Conservation (phyloP, 2,113 vertebrate genomes). For the Tenebrosternarchus preto region DNA sequence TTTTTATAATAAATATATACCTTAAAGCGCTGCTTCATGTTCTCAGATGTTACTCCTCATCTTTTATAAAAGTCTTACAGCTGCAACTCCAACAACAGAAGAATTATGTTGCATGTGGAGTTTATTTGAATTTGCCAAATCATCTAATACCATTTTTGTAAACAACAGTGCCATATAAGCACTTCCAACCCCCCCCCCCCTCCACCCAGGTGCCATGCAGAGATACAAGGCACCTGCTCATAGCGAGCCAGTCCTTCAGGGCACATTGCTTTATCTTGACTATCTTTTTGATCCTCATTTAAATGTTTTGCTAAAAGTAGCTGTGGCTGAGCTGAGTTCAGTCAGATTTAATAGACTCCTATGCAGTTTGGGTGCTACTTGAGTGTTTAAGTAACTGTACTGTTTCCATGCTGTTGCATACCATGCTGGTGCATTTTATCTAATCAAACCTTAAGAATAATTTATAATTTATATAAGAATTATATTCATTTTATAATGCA, state of each 20-base stretch:
- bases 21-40: not conserved
- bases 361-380: not conserved
- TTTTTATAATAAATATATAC: too few relatives aligned
- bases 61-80: not conserved
- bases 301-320: not conserved
- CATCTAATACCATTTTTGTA: not conserved
- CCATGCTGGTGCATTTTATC: not conserved
- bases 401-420: not conserved
- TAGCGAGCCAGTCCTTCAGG: not conserved
- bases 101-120: not conserved
- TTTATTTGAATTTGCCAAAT: conserved; percentile 23
- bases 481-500: not conserved
- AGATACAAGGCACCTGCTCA: not conserved
- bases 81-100: not conserved
- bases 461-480: too few relatives aligned
- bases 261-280: not conserved
- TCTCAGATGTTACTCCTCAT: not conserved
- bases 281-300: not conserved
- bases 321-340: not conserved
- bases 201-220: not conserved
- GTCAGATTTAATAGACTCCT: not conserved
- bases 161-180: not conserved
- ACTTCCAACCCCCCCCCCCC: too few relatives aligned
- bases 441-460: too few relatives aligned
- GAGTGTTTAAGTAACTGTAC: not conserved